Conservation (phyloP, 2,797 vertebrate species). For the Alosa sapidissima region DNA sequence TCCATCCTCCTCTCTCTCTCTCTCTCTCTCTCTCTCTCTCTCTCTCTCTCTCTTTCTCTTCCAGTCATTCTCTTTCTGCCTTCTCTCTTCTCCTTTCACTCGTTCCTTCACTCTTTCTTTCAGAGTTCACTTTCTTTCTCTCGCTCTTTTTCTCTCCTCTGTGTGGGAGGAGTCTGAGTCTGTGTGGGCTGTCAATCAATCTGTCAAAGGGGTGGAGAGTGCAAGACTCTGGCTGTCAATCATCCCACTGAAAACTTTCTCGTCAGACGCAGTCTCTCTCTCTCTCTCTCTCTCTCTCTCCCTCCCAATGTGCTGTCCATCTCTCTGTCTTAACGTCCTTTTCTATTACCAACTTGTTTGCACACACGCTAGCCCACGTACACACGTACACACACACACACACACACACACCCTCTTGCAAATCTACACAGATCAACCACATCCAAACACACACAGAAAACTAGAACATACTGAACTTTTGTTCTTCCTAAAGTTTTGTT, state of each 20-base stretch:
- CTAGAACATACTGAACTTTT: too few relatives aligned
- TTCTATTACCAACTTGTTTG: not conserved
- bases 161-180: conserved; percentile 1
- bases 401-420: not conserved
- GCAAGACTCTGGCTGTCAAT: not conserved
- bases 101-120: not conserved
- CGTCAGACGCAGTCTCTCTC: not conserved
- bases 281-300: not conserved
- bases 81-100: not conserved
- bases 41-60: not conserved
- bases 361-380: not conserved
- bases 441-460: not conserved
- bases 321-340: not conserved
- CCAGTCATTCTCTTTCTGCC: not conserved
- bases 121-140: not conserved
- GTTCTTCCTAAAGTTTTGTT: too few relatives aligned
- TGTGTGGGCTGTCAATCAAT: conserved; percentile 10
- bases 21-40: too few relatives aligned
- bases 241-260: not conserved
- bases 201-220: not conserved
- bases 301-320: not conserved
- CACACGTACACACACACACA: not conserved
- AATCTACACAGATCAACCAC: not conserved
- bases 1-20: not conserved
- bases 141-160: conserved; percentile 17